phyloP scores from a whole-genome alignment of 2,888 invertebrate species.

The Drosophila atripex region DNA sequence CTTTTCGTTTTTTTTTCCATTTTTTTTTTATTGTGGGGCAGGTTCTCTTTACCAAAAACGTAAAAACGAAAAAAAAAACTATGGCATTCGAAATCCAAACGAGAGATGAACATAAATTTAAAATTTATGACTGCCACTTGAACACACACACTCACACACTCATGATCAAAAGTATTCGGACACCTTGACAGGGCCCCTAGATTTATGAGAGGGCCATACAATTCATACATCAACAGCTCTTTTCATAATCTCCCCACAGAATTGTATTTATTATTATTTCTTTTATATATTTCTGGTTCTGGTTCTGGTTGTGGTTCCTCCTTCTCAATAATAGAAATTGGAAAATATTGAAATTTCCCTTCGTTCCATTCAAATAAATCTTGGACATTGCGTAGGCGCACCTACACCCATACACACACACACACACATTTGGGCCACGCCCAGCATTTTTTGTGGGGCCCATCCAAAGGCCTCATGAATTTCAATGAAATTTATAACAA shows the following conservation, averaged over 20 bases:
- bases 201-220: constrained; percentile 62
- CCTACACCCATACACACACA: constrained; percentile 50
- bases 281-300: constrained; percentile 9
- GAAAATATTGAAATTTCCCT: constrained; percentile 72
- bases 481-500: constrained; percentile 74
- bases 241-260: constrained; percentile 69
- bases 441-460: constrained; percentile 47
- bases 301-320: constrained; percentile 16
- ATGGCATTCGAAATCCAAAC: constrained; percentile 16
- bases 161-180: constrained; percentile 36
- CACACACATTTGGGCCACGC: constrained; percentile 69
- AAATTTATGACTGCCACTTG: constrained; percentile 73
- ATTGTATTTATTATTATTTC: constrained; percentile 52
- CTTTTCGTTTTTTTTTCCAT: neutral
- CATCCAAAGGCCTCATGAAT: constrained; percentile 58
- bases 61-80: constrained; percentile 10
- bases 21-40: constrained; percentile 22
- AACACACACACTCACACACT: constrained; percentile 38
- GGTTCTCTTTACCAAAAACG: constrained; percentile 40
- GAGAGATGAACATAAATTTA: constrained; percentile 68
- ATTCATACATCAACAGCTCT: constrained; percentile 74
- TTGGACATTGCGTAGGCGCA: constrained; percentile 71
- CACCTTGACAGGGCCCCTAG: constrained; percentile 52
- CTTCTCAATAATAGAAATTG: constrained; percentile 26
- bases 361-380: constrained; percentile 60